Base-by-base conservation (phyloP, 2,113 vertebrate genomes). In the Gymnarchus niloticus region DNA sequence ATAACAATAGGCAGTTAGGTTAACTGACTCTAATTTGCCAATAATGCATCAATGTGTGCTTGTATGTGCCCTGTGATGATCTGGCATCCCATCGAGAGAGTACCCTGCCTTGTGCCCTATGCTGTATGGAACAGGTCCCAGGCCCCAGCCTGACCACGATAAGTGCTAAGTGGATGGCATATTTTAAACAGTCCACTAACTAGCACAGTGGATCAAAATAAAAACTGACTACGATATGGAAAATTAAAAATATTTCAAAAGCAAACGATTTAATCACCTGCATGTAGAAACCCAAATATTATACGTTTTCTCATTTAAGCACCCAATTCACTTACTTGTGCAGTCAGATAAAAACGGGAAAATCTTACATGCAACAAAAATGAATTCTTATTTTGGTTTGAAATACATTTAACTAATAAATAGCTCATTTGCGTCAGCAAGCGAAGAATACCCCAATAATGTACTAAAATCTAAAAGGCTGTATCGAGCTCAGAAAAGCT, bases 401-500 rank as follows among this genome's bases (percentile, higher is more conserved):
- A 44, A 83, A 61, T 8, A 17, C 59, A 33, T 41, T 73, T 49
- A 69, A 69, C 44, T 56, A 81, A 81, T 28, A 81, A 21, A 49
- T 28, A 33, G n/a, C 19, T 48, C 21, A 78, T 80, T 80, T 81
- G 49, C 49, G 49, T 51, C 78, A 81, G 78, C 78, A 81, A n/a
- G 44, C 78, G 51, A 51, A 81, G 46, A 81, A 81, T 33, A 51
- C 10, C 25, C 12, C 49, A 81, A 81, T 61, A 84, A 73, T 69
- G 49, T 85, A 88, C 44, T 69, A 91, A 90, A 93, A 90, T 85
- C 78, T 90, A 90, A 90, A 89, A 89, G 89, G 93, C 90, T 90
- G 89, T 90, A 91, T 89, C 86, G 85, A 90, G 90, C 90, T 93
- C 93, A 92, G 85, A 89, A 73, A 95, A 92, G 94, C 96, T 94